A percentile compares a stretch with the other conserved stretches of the same genome.
These are phyloP conservation scores for Artemia sp. DNA, from an alignment of 2,888 invertebrate species.

Conservation along the genomic window DNA sequence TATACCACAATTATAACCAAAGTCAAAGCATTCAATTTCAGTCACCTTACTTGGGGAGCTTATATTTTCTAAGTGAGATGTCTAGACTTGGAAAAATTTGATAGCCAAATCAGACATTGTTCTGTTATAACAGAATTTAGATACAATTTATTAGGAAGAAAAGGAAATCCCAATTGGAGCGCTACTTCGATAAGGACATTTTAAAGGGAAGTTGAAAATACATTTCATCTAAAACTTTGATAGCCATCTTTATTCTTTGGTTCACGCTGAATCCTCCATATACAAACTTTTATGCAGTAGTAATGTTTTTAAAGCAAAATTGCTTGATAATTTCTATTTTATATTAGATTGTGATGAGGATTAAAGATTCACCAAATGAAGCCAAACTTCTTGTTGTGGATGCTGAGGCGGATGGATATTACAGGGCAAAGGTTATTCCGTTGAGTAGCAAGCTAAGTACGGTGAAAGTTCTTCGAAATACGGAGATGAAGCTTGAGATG, in stretches of 20 bases:
- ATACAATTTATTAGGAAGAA: too few species aligned
- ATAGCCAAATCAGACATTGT: too few species aligned
- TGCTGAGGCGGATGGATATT: conserved; percentile 52
- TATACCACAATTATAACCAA: too few species aligned
- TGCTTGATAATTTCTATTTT: conserved; percentile 23
- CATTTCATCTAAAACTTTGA: background rate
- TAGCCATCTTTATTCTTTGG: too few species aligned
- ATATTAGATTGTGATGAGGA: conserved; percentile 61
- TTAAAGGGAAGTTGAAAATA: background rate
- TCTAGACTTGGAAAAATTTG: too few species aligned
- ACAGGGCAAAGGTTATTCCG: conserved; percentile 34
- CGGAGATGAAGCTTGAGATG: background rate
- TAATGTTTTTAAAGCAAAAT: background rate
- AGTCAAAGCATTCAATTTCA: too few species aligned
- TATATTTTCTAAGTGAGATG: too few species aligned
- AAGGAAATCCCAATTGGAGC: background rate
- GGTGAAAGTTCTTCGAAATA: background rate
- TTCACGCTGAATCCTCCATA: background rate
- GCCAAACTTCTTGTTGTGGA: conserved; percentile 75
- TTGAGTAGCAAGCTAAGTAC: background rate
- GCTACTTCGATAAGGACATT: background rate
- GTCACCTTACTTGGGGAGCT: too few species aligned
- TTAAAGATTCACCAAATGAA: conserved; percentile 68
- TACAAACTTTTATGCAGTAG: background rate
- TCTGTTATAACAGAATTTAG: too few species aligned